These are phyloP conservation scores for Oxytorus armatus DNA, from an alignment of 2,888 invertebrate genomes.

Conservation along the genomic window DNA sequence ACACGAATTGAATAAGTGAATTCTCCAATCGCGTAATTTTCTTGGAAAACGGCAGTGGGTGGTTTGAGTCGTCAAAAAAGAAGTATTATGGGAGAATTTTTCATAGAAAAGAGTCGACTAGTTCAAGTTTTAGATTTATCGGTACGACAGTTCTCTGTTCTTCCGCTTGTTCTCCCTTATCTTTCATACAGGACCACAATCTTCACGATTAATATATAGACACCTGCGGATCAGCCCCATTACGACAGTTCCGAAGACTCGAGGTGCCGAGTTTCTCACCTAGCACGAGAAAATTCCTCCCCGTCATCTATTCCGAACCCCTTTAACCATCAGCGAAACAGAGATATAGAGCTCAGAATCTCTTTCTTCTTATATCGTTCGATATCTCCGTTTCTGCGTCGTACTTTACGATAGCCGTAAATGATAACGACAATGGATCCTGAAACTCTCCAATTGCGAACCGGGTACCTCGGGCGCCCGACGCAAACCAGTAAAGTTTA, in stretches of 20 bases:
- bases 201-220: neutral
- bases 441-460: slow-evolving; percentile 10
- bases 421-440: slow-evolving; percentile 68
- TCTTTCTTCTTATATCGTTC: slow-evolving; percentile 40
- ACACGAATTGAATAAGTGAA: too few relatives aligned
- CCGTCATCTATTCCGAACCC: neutral
- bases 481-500: too few relatives aligned
- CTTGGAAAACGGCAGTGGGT: too few relatives aligned
- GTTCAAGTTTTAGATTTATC: too few relatives aligned
- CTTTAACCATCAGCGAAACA: slow-evolving; percentile 6
- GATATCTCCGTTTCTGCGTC: slow-evolving; percentile 25
- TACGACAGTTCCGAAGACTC: slow-evolving; percentile 39
- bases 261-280: slow-evolving; percentile 45
- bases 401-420: slow-evolving; percentile 66
- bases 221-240: neutral
- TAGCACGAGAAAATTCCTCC: neutral
- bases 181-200: slow-evolving; percentile 2
- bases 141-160: neutral
- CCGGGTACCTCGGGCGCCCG: neutral
- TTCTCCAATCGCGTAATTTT: too few relatives aligned
- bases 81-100: neutral
- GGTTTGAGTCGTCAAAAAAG: too few relatives aligned
- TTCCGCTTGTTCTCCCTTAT: neutral
- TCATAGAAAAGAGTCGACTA: too few relatives aligned
- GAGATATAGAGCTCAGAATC: slow-evolving; percentile 6